Percentiles rank a stretch among this genome's conserved stretches.
Evolutionary conservation across 1,140 invertebrate genomes (phyloP).

Genomic region (Zophobas morio): DNA sequence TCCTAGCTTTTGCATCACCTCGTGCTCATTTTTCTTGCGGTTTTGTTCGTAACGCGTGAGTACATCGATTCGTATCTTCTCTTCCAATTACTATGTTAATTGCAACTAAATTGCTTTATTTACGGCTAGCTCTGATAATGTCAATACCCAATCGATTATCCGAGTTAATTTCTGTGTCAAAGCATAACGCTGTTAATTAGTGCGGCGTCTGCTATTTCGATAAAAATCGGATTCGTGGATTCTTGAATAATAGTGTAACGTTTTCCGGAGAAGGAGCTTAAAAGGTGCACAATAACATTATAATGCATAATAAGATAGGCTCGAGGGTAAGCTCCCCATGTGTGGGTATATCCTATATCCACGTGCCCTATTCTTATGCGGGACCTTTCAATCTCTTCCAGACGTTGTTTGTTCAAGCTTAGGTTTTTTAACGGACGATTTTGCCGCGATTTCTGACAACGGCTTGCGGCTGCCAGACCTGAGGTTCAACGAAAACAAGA

Average conservation of each 20-base stretch:
- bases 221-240: slow-evolving; percentile 4
- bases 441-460: slow-evolving; percentile 53
- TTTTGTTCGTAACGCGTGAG: neutral
- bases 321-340: slow-evolving; percentile 49
- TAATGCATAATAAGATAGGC: slow-evolving; percentile 59
- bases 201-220: neutral
- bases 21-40: neutral
- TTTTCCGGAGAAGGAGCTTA: slow-evolving; percentile 52
- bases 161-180: slow-evolving; percentile 25
- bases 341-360: slow-evolving; percentile 53
- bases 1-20: too few relatives aligned
- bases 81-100: slow-evolving; percentile 40
- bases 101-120: slow-evolving; percentile 41
- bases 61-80: slow-evolving; percentile 15
- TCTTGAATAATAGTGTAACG: slow-evolving; percentile 53
- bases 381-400: slow-evolving; percentile 59
- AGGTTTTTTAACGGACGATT: slow-evolving; percentile 58
- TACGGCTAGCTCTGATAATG: slow-evolving; percentile 32
- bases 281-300: slow-evolving; percentile 60
- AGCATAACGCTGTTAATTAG: slow-evolving; percentile 28
- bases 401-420: slow-evolving; percentile 54
- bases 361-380: slow-evolving; percentile 61
- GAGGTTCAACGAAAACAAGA: too few relatives aligned
- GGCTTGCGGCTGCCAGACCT: too few relatives aligned
- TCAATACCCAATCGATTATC: slow-evolving; percentile 33